Conservation (phyloP, 2,113 vertebrate species). For the Cyphomyrus discorhynchus region DNA sequence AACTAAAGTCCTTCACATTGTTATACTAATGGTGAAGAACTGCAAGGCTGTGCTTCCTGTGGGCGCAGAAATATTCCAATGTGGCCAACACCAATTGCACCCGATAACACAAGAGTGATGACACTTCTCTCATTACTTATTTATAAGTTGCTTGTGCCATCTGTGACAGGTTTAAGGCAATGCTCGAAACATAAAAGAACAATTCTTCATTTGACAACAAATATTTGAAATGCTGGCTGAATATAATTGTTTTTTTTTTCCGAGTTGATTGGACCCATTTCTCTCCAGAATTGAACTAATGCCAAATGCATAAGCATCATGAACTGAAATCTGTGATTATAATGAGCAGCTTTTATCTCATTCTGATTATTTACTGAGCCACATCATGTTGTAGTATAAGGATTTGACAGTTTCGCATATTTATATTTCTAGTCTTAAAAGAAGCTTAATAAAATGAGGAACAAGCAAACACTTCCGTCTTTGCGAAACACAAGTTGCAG, state of each 20-base stretch:
- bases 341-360: neutral
- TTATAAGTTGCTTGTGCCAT: neutral
- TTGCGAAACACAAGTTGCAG: neutral
- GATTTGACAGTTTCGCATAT: neutral
- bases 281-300: neutral
- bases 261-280: neutral
- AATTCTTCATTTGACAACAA: neutral
- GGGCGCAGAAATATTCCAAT: neutral
- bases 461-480: neutral
- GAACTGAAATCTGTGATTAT: neutral
- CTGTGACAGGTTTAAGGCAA: neutral
- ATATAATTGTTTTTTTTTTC: neutral
- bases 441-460: neutral
- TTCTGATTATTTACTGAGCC: neutral
- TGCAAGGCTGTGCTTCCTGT: neutral
- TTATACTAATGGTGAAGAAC: neutral
- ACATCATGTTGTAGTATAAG: neutral
- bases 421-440: neutral
- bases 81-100: neutral
- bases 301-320: neutral
- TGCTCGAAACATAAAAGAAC: neutral
- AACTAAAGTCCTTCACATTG: neutral
- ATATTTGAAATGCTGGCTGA: neutral
- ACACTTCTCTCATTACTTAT: neutral
- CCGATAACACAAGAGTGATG: neutral